phyloP scores from a whole-genome alignment of 2,797 vertebrate genomes.

The Erpetoichthys calabaricus region DNA sequence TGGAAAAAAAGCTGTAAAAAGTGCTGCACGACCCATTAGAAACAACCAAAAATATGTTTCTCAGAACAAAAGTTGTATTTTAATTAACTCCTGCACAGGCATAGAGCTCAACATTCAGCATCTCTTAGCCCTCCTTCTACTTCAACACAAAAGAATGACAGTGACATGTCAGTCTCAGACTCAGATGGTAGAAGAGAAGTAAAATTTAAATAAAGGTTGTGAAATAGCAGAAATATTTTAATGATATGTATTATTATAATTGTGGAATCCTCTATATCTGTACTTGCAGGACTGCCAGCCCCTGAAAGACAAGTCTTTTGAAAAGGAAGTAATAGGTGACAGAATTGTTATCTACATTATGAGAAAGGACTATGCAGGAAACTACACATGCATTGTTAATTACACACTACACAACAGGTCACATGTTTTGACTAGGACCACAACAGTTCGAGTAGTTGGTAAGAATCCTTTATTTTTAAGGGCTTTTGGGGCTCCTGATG shows the following conservation, averaged over 20 bases:
- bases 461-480: slow-evolving; percentile 22
- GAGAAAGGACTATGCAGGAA: slow-evolving; percentile 21
- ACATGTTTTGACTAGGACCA: slow-evolving; percentile 56
- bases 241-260: too few species aligned
- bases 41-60: too few species aligned
- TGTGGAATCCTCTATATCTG: not conserved
- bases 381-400: slow-evolving; percentile 61
- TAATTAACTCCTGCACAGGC: too few species aligned
- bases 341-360: slow-evolving; percentile 42
- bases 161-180: not conserved
- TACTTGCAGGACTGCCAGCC: slow-evolving; percentile 36
- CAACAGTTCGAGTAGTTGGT: slow-evolving; percentile 61
- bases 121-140: too few species aligned
- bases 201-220: too few species aligned
- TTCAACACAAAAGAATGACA: not conserved
- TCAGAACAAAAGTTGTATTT: too few species aligned
- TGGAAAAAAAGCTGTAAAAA: too few species aligned
- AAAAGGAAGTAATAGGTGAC: slow-evolving; percentile 26
- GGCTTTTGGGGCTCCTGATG: too few species aligned
- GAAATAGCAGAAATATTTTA: too few species aligned
- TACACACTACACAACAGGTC: slow-evolving; percentile 45
- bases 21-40: too few species aligned
- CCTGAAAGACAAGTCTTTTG: slow-evolving; percentile 28
- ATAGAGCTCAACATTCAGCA: too few species aligned
- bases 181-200: not conserved